phyloP scores from a whole-genome alignment of 2,888 invertebrate species.

The Rotaria magnacalcarata region DNA sequence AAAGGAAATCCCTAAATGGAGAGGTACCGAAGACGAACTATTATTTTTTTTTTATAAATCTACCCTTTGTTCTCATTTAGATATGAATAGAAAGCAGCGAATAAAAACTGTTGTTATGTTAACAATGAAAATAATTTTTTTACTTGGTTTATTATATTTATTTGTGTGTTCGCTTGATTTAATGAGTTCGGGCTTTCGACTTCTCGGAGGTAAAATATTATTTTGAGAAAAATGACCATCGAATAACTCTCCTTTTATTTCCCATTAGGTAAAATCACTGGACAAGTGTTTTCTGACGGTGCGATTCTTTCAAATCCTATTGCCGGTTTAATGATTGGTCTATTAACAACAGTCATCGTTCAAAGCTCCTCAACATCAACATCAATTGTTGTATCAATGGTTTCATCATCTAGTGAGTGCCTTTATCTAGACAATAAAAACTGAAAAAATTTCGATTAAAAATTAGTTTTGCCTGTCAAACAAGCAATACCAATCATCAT shows the following conservation, averaged over 20 bases:
- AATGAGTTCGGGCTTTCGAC: conserved; percentile 44
- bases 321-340: conserved; percentile 64
- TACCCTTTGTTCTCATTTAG: not conserved
- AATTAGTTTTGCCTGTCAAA: conserved; percentile 52
- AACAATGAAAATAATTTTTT: not conserved
- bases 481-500: conserved; percentile 56
- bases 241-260: not conserved
- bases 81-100: not conserved
- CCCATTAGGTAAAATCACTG: conserved; percentile 50
- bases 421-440: not conserved
- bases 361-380: conserved; percentile 64
- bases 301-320: conserved; percentile 62
- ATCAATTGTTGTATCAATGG: conserved; percentile 57
- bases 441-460: too few species aligned
- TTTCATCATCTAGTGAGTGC: conserved; percentile 56
- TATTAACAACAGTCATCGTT: conserved; percentile 63
- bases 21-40: too few species aligned
- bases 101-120: not conserved
- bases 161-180: conserved; percentile 43
- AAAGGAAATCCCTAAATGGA: too few species aligned
- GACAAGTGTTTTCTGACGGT: conserved; percentile 59
- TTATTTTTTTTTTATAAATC: too few species aligned
- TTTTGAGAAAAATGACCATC: not conserved
- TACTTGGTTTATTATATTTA: conserved; percentile 38
- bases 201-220: conserved; percentile 37